These are phyloP conservation scores for Orientallactaga sibirica DNA, from an alignment of 2,797 vertebrate species.

Conservation along the genomic window DNA sequence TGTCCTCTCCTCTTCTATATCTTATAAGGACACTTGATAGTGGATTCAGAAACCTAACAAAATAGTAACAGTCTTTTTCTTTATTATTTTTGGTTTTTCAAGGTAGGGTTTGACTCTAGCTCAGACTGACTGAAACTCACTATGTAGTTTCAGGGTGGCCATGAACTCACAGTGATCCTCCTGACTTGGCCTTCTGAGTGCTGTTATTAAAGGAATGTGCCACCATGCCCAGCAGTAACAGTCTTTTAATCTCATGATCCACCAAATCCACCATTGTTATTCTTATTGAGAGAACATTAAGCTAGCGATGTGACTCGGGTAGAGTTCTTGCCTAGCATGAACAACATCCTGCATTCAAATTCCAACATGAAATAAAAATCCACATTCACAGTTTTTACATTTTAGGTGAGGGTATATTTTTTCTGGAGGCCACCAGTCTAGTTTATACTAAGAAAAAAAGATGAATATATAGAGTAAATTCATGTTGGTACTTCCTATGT, in stretches of 20 bases:
- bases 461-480: not conserved
- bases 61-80: not conserved
- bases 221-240: not conserved
- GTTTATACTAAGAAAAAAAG: not conserved
- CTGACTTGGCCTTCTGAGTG: too few species aligned
- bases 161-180: too few species aligned
- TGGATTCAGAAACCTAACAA: not conserved
- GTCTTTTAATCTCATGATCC: not conserved
- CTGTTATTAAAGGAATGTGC: too few species aligned
- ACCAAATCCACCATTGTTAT: accelerated
- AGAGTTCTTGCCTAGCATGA: not conserved
- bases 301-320: not conserved
- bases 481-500: accelerated
- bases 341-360: not conserved
- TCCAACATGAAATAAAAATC: accelerated
- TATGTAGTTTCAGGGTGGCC: too few species aligned
- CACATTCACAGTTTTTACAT: not conserved
- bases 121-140: too few species aligned
- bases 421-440: not conserved
- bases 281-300: not conserved
- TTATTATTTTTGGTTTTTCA: too few species aligned
- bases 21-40: not conserved
- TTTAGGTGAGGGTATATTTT: not conserved
- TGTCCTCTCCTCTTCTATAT: not conserved
- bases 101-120: too few species aligned